A percentile compares a stretch with the other conserved stretches of the same genome.
phyloP scores from a whole-genome alignment of 1,140 invertebrate species.

The Bombus waltoni region DNA sequence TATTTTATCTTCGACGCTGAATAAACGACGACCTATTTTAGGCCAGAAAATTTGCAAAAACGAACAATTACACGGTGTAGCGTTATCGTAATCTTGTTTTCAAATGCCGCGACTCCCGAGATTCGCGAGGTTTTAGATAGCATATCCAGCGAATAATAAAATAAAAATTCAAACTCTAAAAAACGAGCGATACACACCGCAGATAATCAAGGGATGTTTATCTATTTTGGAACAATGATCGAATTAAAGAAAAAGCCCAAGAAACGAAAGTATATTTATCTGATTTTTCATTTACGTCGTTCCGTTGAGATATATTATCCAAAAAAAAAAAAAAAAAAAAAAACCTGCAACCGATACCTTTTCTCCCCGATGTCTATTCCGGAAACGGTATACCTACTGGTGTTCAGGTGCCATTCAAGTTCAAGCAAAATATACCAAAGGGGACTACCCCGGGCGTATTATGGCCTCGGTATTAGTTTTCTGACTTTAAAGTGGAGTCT shows the following conservation, averaged over 20 bases:
- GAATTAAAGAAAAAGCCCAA: no score
- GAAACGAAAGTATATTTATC: no score
- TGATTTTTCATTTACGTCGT: no score
- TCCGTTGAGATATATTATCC: background rate
- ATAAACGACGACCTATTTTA: background rate
- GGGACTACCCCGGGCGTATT: background rate
- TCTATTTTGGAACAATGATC: no score
- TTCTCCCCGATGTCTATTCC: background rate
- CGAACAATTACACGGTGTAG: background rate
- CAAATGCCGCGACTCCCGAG: background rate
- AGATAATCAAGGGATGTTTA: no score
- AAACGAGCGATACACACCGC: no score
- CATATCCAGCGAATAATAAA: no score
- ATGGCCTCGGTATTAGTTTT: slow-evolving; percentile 40
- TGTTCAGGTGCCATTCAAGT: slow-evolving; percentile 48
- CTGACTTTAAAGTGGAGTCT: slow-evolving; percentile 21
- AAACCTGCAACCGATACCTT: slow-evolving; percentile 34
- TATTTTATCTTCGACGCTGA: background rate
- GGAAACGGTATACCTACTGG: slow-evolving; percentile 16
- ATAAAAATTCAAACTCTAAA: no score
- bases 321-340: background rate
- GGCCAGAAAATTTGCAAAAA: background rate
- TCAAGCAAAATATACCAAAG: slow-evolving; percentile 7
- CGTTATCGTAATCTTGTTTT: background rate
- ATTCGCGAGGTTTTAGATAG: no score